These are phyloP conservation scores for Mystacides longicornis DNA, from an alignment of 2,888 invertebrate genomes.

Conservation along the genomic window DNA sequence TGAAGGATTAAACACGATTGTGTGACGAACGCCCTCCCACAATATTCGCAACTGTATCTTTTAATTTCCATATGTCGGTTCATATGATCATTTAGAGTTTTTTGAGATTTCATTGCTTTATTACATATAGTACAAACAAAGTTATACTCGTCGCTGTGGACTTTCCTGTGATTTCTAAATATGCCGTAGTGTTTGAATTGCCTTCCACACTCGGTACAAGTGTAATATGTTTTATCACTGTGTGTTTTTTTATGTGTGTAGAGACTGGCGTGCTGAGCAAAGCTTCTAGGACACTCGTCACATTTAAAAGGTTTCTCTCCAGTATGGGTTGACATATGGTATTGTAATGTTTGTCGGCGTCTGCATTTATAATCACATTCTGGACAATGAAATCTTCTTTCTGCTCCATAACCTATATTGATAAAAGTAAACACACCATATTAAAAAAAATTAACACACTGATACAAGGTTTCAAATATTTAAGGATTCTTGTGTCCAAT, in stretches of 20 bases:
- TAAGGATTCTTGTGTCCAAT: too few relatives aligned
- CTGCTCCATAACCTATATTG: slow-evolving; percentile 37
- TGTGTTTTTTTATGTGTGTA: slow-evolving; percentile 43
- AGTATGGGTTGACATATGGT: slow-evolving; percentile 42
- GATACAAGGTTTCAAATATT: too few relatives aligned
- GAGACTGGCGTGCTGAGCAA: slow-evolving; percentile 42
- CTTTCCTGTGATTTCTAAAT: slow-evolving; percentile 39
- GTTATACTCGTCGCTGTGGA: slow-evolving; percentile 37
- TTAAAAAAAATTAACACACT: too few relatives aligned
- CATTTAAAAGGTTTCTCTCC: slow-evolving; percentile 42
- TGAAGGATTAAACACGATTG: slow-evolving; percentile 43
- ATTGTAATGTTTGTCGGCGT: slow-evolving; percentile 43
- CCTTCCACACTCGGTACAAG: slow-evolving; percentile 42
- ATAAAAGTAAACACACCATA: too few relatives aligned
- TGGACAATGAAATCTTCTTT: slow-evolving; percentile 40
- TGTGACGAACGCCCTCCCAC: slow-evolving; percentile 44
- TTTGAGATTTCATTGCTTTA: slow-evolving; percentile 40
- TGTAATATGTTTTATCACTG: slow-evolving; percentile 36
- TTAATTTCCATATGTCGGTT: slow-evolving; percentile 42
- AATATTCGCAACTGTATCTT: slow-evolving; percentile 44
- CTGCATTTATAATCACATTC: slow-evolving; percentile 41
- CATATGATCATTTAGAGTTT: slow-evolving; percentile 39
- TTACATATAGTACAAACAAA: slow-evolving; percentile 37
- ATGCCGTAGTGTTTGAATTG: slow-evolving; percentile 45
- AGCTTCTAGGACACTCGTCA: slow-evolving; percentile 39